Evolutionary conservation across 2,888 invertebrate species (phyloP), one percentile per base, ranked within the genome.

Genomic region (Colletes collaris): DNA sequence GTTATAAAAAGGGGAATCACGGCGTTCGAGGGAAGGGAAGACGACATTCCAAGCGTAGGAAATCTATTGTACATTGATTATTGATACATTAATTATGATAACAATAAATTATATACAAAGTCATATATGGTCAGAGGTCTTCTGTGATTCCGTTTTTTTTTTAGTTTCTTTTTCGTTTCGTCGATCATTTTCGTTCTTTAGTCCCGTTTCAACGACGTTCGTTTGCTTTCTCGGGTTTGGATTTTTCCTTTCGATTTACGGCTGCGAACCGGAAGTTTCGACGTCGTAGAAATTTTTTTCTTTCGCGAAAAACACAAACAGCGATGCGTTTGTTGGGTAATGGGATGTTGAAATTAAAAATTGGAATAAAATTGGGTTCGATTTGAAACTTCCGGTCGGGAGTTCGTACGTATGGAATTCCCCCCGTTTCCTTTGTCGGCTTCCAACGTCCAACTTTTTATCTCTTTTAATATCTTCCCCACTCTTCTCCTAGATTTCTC

Each of bases 41-140:
- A 80, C 84, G 87, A 87, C 88, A 87, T 89, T 92, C 86, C 89
- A 89, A 89, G 89, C 88, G 91, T 93, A 93, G 92, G 89, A 89
- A 90, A 90, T 92, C 90, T 92, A 92, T 92, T 93, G 92, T 93
- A 93, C 91, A 93, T 93, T 92, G 90, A 91, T 92, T 91, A 92
- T 92, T 92, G 91, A 92, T 92, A 93, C 90, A 85, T 90, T 91
- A 91, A 92, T 92, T 91, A 91, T 90, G 81, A 92, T 90, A 86
- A 91, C 89, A 92, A 93, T 93, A 92, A 93, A 93, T 93, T 93
- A 92, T 92, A 92, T 92, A 93, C 90, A 92, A 92, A 92, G 84
- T 84, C 79, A 85, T 50, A 52, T 70, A 63, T 75, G 59, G 62
- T 60, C 66, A 74, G 72, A 81, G 76, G 60, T 74, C 72, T 81